Base-by-base conservation (phyloP, 2,113 vertebrate species). In the Istiophorus platypterus region DNA sequence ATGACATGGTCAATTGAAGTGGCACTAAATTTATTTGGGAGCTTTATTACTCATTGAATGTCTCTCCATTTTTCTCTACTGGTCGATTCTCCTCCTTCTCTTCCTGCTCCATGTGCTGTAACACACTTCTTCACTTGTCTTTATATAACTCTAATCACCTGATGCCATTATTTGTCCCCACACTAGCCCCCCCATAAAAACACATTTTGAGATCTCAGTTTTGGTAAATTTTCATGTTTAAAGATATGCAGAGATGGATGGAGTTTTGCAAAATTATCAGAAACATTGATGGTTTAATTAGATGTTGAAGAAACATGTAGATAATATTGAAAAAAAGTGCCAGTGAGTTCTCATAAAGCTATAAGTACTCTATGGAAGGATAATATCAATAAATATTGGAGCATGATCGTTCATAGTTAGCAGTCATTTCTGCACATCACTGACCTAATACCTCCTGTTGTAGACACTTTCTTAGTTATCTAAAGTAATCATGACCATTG, bases 1-100 rank as follows among this genome's bases (percentile, higher is more conserved):
- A 86, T 70, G 70, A 66, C 62, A 49, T 12, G 26, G 24, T 83
- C 80, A 47, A 58, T 41, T 49, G 58, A 31, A 64, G 72, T 66
- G 34, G 26, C 49, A 76, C 58, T 57, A 15, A 76, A 81, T 54
- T 74, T 72, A 54, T 82, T 39, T 45, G 37, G 81, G 45, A 58
- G 75, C 41, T 66, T 70, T 27, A 34, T 20, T 42, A 26, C 24
- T 63, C 62, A 65, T 56, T 69, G 27, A 39, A 29, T 51, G 29
- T n/a, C 12, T 51, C 26, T 77, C 69, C 15, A 51, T 68, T 49
- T 68, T 57, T 69, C 45, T 54, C 34, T 22, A 0, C 7, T 7
- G 1, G 6, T 66, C 49, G 10, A 39, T 17, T 51, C 4, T 59
- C 26, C 26, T 57, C 56, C 10, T 42, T 56, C 56, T 59, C 26